These are phyloP conservation scores for Leucoraja erinaceus DNA, from an alignment of 2,113 vertebrate species.

Conservation along the genomic window DNA sequence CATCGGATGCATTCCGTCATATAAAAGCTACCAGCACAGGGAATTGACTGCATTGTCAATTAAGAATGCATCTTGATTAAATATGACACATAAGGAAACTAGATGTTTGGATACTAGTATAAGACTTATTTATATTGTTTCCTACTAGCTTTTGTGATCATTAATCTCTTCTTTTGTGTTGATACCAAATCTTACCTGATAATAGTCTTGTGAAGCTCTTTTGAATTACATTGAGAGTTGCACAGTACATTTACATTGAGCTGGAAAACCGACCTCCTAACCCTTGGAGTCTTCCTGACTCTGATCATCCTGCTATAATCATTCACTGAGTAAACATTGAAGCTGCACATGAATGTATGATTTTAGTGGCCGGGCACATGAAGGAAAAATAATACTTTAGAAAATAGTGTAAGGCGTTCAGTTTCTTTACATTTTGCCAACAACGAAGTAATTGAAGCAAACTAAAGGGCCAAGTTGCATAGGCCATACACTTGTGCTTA, in stretches of 20 bases:
- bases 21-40: neutral
- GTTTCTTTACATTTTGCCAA: neutral
- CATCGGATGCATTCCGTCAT: neutral
- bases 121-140: slow-evolving; percentile 6
- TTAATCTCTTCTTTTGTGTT: no score
- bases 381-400: no score
- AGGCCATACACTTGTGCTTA: neutral
- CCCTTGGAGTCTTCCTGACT: no score
- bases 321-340: no score
- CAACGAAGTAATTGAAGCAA: neutral
- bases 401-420: neutral
- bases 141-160: neutral
- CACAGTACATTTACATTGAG: no score
- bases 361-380: no score
- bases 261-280: no score
- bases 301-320: no score
- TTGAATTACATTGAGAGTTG: no score
- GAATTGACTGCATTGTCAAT: neutral
- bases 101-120: neutral
- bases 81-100: neutral
- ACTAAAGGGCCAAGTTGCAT: neutral
- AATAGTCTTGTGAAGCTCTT: no score
- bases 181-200: no score
- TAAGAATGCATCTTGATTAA: slow-evolving; percentile 5
- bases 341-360: no score